Evolutionary conservation across 64 coral and sea anemone genomes (phyloP), one percentile per base, ranked within the genome.

Genomic region (Exaiptasia diaphana): DNA sequence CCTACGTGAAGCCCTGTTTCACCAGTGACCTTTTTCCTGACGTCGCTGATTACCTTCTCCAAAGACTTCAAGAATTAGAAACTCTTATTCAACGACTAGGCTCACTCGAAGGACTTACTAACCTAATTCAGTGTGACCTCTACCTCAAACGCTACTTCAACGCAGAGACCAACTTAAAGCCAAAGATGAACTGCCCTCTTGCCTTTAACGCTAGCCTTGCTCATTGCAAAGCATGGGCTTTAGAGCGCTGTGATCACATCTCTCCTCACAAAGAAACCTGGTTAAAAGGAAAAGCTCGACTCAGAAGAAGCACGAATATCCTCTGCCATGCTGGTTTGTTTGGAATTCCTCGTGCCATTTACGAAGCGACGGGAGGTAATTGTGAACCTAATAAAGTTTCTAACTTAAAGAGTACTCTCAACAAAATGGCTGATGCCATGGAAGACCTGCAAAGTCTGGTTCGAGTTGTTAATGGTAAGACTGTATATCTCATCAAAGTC

Each of bases 291-390:
- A 54, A 54, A 54, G 25, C 52, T 54, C 5, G 52, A 17, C 20
- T 30, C 17, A 27, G 32, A 37, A 20, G 41, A 50, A 39, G 40
- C 15, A 32, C n/a, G 30, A 40, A 38, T 45, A 65, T 14, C 57
- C 43, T 42, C 14, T 82, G 78, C 31, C 78, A 82, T 7, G 61
- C 59, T 0, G 78, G 61, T 33, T 26, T 64, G 44, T 42, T 31
- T 3, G 78, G 25, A 41, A 17, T 82, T 3, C 5, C 43, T 41
- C 34, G 22, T 2, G 57, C 34, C 17, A 43, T 80, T 11, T 65
- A 80, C 9, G 31, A 61, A 65, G 2, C 37, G 25, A 46, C 56
- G 15, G 78, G 56, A 21, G 37, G 41, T 23, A 65, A 12, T 23
- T 67, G 27, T 31, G 38, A 68, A 50, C 17, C 4, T 68, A 69